These are phyloP conservation scores for Nudaria mundana DNA, from an alignment of 2,888 invertebrate genomes.

Conservation along the genomic window DNA sequence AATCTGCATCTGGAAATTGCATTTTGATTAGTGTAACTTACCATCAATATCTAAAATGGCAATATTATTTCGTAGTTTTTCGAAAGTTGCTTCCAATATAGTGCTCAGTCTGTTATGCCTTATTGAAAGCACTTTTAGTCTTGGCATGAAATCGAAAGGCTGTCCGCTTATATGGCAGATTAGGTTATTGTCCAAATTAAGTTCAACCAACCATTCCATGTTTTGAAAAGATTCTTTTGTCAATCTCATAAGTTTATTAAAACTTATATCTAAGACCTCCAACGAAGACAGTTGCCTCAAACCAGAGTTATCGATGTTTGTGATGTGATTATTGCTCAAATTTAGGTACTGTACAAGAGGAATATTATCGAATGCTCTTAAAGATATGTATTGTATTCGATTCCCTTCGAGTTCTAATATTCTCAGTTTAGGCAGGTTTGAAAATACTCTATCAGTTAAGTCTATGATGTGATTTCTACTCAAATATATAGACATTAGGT, in stretches of 20 bases:
- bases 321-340: conserved; percentile 90
- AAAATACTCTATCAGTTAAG: conserved; percentile 88
- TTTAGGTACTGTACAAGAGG: conserved; percentile 91
- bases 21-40: too few relatives aligned
- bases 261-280: conserved; percentile 92
- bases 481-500: conserved; percentile 85
- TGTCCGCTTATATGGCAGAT: conserved; percentile 90
- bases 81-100: conserved; percentile 87
- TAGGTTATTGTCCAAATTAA: conserved; percentile 91
- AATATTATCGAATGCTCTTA: conserved; percentile 88
- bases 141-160: conserved; percentile 92
- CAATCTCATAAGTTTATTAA: conserved; percentile 87
- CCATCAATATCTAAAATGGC: conserved; percentile 92
- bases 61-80: conserved; percentile 89
- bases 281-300: conserved; percentile 87
- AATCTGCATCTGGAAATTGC: too few relatives aligned
- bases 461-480: conserved; percentile 88
- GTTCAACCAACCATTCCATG: conserved; percentile 93
- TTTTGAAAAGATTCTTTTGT: conserved; percentile 85
- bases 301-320: conserved; percentile 87
- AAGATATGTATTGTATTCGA: conserved; percentile 85
- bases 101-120: conserved; percentile 88
- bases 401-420: conserved; percentile 91
- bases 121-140: conserved; percentile 89
- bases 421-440: conserved; percentile 87